Evolutionary conservation across 1,140 invertebrate species (phyloP).

Genomic region (Dryas iulia): DNA sequence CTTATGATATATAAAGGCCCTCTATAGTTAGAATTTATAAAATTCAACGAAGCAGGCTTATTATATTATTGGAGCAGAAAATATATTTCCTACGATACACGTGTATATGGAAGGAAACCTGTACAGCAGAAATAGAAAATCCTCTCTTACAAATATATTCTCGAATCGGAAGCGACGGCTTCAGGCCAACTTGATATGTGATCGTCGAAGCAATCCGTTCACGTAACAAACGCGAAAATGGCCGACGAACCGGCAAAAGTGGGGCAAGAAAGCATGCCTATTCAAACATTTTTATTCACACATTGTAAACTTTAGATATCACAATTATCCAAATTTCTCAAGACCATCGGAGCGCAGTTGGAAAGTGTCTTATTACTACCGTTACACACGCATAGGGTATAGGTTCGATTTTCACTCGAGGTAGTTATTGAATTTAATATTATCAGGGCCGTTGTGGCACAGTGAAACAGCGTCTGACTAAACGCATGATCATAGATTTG

Average conservation of each 20-base stretch:
- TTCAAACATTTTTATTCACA: conserved; percentile 51
- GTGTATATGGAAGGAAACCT: neutral
- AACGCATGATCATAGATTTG: no score
- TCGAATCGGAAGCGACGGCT: conserved; percentile 53
- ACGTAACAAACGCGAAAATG: conserved; percentile 61
- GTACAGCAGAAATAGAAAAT: conserved; percentile 35
- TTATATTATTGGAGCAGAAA: neutral
- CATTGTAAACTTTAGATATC: conserved; percentile 28
- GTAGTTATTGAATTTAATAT: no score
- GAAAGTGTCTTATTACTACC: neutral
- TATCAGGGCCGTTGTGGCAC: no score
- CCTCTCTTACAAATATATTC: conserved; percentile 55
- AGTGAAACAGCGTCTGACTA: no score
- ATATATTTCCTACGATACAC: neutral
- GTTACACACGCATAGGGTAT: no score
- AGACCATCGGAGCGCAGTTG: neutral
- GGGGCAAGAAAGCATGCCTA: conserved; percentile 62
- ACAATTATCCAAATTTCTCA: neutral
- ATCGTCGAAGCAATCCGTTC: conserved; percentile 41
- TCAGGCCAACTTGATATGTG: conserved; percentile 57
- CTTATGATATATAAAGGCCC: neutral
- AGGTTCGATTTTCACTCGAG: no score
- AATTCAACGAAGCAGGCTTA: neutral
- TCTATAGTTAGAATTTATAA: neutral
- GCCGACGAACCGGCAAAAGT: conserved; percentile 70